These are phyloP conservation scores for Boloria selene DNA, from an alignment of 2,888 invertebrate species.

Conservation along the genomic window DNA sequence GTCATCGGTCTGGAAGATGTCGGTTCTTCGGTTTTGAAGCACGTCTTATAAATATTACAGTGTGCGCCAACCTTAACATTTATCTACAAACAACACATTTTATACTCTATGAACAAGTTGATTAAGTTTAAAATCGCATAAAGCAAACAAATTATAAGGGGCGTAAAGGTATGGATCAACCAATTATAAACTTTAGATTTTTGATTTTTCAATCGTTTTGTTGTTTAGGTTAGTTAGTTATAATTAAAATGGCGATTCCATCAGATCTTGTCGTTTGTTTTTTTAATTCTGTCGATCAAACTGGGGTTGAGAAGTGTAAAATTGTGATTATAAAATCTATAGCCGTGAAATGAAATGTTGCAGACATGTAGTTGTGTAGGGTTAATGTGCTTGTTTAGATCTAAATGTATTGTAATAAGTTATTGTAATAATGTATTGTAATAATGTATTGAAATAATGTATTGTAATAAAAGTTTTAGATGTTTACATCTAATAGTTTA, in stretches of 20 bases:
- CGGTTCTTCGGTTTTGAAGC: slow-evolving; percentile 77
- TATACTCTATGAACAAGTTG: slow-evolving; percentile 31
- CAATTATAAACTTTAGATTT: slow-evolving; percentile 78
- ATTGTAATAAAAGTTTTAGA: too few relatives aligned
- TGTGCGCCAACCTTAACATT: slow-evolving; percentile 57
- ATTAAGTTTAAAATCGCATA: slow-evolving; percentile 42
- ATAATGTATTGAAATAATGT: too few relatives aligned
- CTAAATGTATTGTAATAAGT: neutral
- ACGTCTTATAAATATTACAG: slow-evolving; percentile 77
- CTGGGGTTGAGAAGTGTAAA: slow-evolving; percentile 50
- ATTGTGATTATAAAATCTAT: slow-evolving; percentile 38
- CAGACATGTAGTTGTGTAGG: slow-evolving; percentile 4
- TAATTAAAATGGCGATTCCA: slow-evolving; percentile 79
- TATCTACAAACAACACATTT: slow-evolving; percentile 13
- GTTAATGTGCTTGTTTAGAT: neutral
- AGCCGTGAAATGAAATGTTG: slow-evolving; percentile 31
- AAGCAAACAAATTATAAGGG: slow-evolving; percentile 42
- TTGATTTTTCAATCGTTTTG: slow-evolving; percentile 78
- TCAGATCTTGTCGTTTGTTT: slow-evolving; percentile 49
- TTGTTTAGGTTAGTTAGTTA: slow-evolving; percentile 67
- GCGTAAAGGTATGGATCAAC: slow-evolving; percentile 60
- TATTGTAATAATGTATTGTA: too few relatives aligned
- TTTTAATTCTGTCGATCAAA: slow-evolving; percentile 74
- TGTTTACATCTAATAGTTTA: too few relatives aligned
- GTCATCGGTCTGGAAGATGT: slow-evolving; percentile 79